A percentile compares a stretch with the other conserved stretches of the same genome.
Conservation (phyloP, 2,113 vertebrate species). For the Dasypus novemcinctus region DNA sequence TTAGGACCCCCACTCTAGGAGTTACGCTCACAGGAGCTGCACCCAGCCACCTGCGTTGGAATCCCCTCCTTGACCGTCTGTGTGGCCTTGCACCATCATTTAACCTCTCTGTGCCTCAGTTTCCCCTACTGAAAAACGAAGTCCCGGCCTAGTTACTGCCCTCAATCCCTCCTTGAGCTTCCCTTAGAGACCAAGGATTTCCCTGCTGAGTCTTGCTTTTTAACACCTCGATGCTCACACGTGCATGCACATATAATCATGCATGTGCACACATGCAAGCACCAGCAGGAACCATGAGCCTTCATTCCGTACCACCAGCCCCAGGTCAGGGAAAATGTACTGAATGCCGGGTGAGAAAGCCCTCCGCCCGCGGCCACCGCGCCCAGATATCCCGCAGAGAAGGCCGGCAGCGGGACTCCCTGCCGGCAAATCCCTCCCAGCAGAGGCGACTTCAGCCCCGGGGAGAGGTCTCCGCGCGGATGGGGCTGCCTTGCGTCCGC, state of each 20-base stretch:
- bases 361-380: too few species aligned
- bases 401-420: too few species aligned
- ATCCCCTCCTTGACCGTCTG: neutral
- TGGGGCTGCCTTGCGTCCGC: neutral
- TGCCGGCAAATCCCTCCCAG: neutral
- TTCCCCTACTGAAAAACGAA: neutral
- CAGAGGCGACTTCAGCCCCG: neutral
- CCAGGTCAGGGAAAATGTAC: neutral
- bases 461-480: neutral
- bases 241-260: neutral
- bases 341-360: neutral
- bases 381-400: neutral
- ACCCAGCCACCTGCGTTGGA: neutral
- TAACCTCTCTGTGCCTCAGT: neutral
- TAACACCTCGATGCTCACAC: too few species aligned
- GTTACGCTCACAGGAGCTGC: accelerated
- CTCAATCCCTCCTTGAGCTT: neutral
- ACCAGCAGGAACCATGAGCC: neutral
- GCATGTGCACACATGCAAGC: neutral
- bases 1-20: neutral
- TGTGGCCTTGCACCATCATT: neutral
- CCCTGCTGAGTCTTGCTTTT: neutral
- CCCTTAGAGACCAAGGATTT: neutral
- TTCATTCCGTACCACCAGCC: neutral
- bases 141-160: neutral